Base-by-base conservation (phyloP, 2,113 vertebrate genomes). In the Plectropomus leopardus region DNA sequence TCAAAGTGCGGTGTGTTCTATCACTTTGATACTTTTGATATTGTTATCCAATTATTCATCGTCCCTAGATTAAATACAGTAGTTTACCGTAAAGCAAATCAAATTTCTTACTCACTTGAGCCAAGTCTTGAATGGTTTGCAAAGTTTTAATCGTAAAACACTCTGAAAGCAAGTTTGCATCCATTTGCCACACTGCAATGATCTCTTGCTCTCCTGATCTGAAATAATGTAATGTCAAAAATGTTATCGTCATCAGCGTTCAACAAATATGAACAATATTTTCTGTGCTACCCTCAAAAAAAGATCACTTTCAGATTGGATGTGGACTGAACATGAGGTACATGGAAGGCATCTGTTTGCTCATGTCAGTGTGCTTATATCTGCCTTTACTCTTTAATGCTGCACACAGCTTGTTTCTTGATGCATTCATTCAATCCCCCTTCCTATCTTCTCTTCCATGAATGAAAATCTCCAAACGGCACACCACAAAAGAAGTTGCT, bases 401-500 rank as follows among this genome's bases (percentile, higher is more conserved):
- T 57, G 64, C 24, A 11, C 78, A 76, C 72, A 79, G 59, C 70
- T 75, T 80, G 68, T 45, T 45, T 81, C 58, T 45, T 59, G 65
- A 81, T 63, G 44, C 72, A 60, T 83, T 86, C 86, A 61, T 76
- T 72, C 65, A 36, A 45, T 78, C 73, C 81, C 53, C 53, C 19
- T 2, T 70, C 71, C 60, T 67, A 70, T 80, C 76, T 76, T 54
- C 81, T 79, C 88, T 65, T 14, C 74, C 78, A 77, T 78, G 82
- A 89, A 89, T 86, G 77, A 91, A 84, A 90, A 85, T 82, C 26
- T 85, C 74, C 69, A 4, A 78, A 76, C 78, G 58, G 61, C 73
- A 23, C 23, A 23, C 64, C 70, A 72, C 80, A 87, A 88, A 91
- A 90, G 73, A 89, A 84, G 71, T 82, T 83, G 78, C 75, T 81